Evolutionary conservation across 2,113 vertebrate species (phyloP).

Genomic region (Syngnathus typhle): DNA sequence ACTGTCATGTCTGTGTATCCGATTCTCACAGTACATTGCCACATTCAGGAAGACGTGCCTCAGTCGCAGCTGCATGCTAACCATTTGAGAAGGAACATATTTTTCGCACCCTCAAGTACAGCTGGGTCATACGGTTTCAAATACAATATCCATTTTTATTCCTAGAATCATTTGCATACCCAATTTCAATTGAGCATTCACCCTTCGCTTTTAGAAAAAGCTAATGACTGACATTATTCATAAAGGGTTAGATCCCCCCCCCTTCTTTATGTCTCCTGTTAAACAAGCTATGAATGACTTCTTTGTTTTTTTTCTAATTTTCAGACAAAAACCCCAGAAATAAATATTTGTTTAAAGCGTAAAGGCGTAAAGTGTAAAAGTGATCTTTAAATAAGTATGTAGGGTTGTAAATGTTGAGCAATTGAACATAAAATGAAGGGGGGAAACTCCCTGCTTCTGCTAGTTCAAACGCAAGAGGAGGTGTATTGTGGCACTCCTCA

Average conservation of each 20-base stretch:
- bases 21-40: conserved; percentile 1
- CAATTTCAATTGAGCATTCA: no score
- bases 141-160: not conserved
- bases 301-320: no score
- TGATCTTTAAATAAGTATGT: no score
- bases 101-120: not conserved
- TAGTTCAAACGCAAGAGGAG: no score
- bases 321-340: not conserved
- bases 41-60: not conserved
- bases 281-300: not conserved
- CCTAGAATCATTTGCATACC: not conserved
- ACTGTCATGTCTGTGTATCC: conserved; percentile 14
- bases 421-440: no score
- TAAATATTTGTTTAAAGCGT: not conserved
- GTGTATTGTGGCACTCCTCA: no score
- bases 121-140: not conserved
- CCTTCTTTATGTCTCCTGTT: not conserved
- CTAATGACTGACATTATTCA: no score
- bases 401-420: no score
- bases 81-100: not conserved
- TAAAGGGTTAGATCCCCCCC: no score
- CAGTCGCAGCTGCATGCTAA: not conserved
- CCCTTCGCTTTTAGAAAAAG: not conserved
- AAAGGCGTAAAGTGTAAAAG: no score
- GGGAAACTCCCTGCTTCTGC: no score